Evolutionary conservation across 2,113 vertebrate species (phyloP).

Genomic region (Sylvilagus bachmani): DNA sequence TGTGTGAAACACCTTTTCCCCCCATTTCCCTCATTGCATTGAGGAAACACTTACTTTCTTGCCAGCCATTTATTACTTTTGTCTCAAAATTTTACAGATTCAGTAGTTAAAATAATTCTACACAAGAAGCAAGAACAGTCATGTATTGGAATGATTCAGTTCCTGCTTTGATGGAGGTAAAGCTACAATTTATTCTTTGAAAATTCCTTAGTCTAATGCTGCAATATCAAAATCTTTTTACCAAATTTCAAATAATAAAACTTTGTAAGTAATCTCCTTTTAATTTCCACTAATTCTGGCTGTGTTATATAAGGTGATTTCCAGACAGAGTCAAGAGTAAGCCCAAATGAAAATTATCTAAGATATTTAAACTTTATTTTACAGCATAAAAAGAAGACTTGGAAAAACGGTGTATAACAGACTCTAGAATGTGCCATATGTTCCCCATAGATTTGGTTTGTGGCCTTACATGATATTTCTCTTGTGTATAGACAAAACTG

Average conservation of each 20-base stretch:
- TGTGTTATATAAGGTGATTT: background rate
- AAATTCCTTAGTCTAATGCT: background rate
- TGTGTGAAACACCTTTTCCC: background rate
- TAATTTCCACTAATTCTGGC: too few species aligned
- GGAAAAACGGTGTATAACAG: background rate
- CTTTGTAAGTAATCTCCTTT: background rate
- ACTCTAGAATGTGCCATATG: background rate
- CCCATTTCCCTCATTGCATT: background rate
- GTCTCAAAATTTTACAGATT: background rate
- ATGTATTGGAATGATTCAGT: background rate
- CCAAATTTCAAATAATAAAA: background rate
- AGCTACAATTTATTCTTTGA: background rate
- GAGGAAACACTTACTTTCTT: background rate
- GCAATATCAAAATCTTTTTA: background rate
- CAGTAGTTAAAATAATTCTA: background rate
- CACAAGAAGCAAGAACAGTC: background rate
- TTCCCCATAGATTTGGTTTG: background rate
- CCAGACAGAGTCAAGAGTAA: background rate
- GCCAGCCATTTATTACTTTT: background rate
- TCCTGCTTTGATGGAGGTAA: background rate
- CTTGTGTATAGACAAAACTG: background rate
- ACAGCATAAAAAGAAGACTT: background rate
- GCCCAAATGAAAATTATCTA: background rate
- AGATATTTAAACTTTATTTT: background rate
- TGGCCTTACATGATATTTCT: too few species aligned